These are phyloP conservation scores for Danaus chrysippus DNA, from an alignment of 2,888 invertebrate species.

Conservation along the genomic window DNA sequence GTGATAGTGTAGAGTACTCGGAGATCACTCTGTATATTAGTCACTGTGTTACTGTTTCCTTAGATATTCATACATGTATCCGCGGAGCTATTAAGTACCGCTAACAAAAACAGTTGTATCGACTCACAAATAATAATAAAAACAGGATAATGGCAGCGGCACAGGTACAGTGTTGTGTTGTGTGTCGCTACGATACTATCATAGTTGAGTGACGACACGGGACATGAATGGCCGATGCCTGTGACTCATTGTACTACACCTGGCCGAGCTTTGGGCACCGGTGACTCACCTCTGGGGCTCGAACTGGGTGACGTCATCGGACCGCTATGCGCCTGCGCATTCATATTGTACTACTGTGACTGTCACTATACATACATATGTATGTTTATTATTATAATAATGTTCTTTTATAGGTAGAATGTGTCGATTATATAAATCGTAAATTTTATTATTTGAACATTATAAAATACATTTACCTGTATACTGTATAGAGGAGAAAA, in stretches of 20 bases:
- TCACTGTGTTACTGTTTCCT: too few relatives aligned
- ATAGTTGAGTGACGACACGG: constrained; percentile 5
- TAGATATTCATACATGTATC: too few relatives aligned
- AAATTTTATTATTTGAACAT: too few relatives aligned
- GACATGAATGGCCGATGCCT: constrained; percentile 23
- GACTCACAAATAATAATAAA: neutral
- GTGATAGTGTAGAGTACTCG: too few relatives aligned
- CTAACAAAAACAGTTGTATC: too few relatives aligned
- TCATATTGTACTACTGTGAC: constrained; percentile 1
- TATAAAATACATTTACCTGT: too few relatives aligned
- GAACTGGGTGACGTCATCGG: constrained; percentile 52
- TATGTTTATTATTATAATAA: neutral
- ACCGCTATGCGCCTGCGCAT: constrained; percentile 51
- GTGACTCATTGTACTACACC: constrained; percentile 20
- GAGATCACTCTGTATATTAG: too few relatives aligned
- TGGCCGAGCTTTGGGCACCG: constrained; percentile 20
- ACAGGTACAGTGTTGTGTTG: neutral
- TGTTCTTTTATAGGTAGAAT: too few relatives aligned
- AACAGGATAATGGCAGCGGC: neutral
- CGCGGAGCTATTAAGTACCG: too few relatives aligned
- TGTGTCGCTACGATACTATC: too few relatives aligned
- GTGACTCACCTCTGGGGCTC: constrained; percentile 19
- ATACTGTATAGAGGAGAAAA: too few relatives aligned
- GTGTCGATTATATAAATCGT: too few relatives aligned
- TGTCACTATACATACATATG: neutral